phyloP scores from a whole-genome alignment of 2,113 vertebrate genomes.

The Aleadryas rufinucha region DNA sequence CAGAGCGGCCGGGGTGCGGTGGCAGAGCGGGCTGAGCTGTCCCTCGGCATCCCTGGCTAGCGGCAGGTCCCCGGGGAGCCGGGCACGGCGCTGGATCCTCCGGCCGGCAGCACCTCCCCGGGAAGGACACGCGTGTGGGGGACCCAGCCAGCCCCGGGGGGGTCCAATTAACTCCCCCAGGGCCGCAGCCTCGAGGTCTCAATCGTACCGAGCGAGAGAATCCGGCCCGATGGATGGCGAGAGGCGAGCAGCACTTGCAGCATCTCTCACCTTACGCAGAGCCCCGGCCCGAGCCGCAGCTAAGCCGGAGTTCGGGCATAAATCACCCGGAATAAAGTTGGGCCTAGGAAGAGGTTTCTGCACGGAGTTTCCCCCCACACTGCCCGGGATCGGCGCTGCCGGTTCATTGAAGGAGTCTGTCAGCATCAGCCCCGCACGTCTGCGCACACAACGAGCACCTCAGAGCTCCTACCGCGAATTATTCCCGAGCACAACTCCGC shows the following conservation, averaged over 20 bases:
- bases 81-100: neutral
- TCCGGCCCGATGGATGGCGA: neutral
- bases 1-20: neutral
- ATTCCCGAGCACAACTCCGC: neutral
- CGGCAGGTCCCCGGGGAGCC: neutral
- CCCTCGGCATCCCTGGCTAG: neutral
- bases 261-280: neutral
- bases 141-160: neutral
- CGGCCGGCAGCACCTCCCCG: neutral
- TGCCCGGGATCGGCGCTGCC: neutral
- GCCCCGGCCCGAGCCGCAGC: neutral
- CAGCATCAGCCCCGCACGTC: neutral
- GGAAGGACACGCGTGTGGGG: neutral
- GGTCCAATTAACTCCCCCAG: neutral
- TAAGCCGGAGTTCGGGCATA: neutral
- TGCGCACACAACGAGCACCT: neutral
- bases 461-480: accelerated
- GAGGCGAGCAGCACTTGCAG: neutral
- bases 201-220: neutral
- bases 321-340: neutral
- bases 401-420: accelerated
- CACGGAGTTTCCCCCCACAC: neutral
- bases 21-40: neutral
- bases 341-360: slow-evolving; percentile 16
- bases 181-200: neutral